A percentile compares a stretch with the other conserved stretches of the same genome.
Conservation (phyloP, 2,888 invertebrate species). For the Chromoteleia sp. region DNA sequence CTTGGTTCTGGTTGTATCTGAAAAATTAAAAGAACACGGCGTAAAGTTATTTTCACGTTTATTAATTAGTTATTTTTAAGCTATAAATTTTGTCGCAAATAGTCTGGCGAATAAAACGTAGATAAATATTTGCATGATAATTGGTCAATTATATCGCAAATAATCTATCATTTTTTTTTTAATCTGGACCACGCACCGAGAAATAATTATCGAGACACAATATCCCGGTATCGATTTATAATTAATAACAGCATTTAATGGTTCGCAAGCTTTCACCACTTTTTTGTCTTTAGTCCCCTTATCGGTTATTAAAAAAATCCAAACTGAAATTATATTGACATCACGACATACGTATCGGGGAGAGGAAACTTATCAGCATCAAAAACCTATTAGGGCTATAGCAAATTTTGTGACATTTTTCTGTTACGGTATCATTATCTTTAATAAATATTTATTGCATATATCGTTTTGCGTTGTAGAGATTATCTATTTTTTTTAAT, state of each 20-base stretch:
- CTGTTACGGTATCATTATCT: conserved; percentile 25
- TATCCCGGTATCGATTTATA: conserved; percentile 24
- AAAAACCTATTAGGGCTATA: conserved; percentile 21
- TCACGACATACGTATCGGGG: neutral
- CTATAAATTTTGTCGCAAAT: no score
- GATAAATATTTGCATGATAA: neutral
- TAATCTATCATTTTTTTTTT: neutral
- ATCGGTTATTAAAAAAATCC: conserved; percentile 22
- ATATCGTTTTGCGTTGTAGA: neutral
- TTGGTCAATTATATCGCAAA: neutral
- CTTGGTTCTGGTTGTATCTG: conserved; percentile 58
- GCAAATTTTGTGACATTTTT: conserved; percentile 30
- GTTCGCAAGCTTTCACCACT: conserved; percentile 19
- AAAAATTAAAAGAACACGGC: neutral
- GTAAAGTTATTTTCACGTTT: no score
- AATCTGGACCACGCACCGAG: neutral
- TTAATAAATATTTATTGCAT: conserved; percentile 44
- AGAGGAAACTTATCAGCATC: conserved; percentile 22
- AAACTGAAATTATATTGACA: conserved; percentile 22
- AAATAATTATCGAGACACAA: conserved; percentile 7
- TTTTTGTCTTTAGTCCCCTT: conserved; percentile 22
- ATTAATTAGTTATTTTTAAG: no score
- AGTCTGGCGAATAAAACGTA: no score
- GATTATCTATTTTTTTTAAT: neutral
- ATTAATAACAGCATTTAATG: conserved; percentile 28